Base-by-base conservation (phyloP, 2,888 invertebrate genomes). In the Perizoma affinitatum region DNA sequence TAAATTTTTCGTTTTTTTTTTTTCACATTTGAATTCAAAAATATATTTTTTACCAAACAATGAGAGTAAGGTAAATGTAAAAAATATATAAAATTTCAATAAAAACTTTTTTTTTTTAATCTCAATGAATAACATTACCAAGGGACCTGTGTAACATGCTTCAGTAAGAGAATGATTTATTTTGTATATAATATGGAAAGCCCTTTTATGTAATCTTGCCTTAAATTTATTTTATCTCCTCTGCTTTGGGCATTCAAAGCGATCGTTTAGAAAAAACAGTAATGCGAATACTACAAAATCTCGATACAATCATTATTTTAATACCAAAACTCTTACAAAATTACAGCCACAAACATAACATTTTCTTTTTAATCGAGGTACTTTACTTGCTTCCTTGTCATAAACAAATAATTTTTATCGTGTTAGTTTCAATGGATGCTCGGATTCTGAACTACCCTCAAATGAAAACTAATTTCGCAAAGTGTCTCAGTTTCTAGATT, bases 351-450 rank as follows among this genome's bases (percentile, higher is more conserved):
- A 53, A 48, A 52, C 52, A 48, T 44, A 51, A 48, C 55, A 40
- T 47, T 5, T 40, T 38, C 7, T 6, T 44, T 44, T 44, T 44
- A 10, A n/a, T 10, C n/a, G 5, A 42, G 9, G n/a, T n/a, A 9
- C 42, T 4, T 42, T 42, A 42, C n/a, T 5, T 42, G 40, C 8
- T 40, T 40, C 9, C n/a, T 42, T n/a, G n/a, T 42, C 0, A 2
- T 10, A 60, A 47, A 63, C 55, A 42, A 48, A 52, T 22, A 22
- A 2, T 10, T 38, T 42, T 54, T 58, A 59, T 50, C 59, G 57
- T 60, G 54, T 63, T 56, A 53, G 56, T 63, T 59, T 46, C 45
- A 42, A 53, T 63, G 6, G 8, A 8, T 43, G 49, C 56, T 63
- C 48, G 49, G 38, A 63, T 50, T 59, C 49, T 46, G 41, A 54